These are phyloP conservation scores for Hybos culiciformis DNA, from an alignment of 2,888 invertebrate genomes.

Conservation along the genomic window DNA sequence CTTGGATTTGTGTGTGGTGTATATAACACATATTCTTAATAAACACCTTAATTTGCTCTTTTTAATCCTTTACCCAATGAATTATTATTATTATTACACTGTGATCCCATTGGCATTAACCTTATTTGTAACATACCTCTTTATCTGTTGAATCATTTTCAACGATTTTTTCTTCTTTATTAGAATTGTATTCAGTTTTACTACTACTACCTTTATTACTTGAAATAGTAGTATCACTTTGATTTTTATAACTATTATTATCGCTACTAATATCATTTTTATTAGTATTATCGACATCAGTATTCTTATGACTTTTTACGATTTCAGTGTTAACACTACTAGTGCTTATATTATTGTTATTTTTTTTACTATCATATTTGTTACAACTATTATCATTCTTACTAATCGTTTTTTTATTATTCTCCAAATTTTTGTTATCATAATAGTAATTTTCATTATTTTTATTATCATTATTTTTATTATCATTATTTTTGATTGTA, in stretches of 20 bases:
- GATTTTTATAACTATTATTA: conserved; percentile 4
- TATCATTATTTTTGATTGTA: no score
- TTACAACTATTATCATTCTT: conserved; percentile 1
- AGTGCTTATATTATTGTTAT: not conserved
- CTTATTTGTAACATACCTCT: no score
- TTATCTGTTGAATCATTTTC: not conserved
- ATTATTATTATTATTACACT: no score
- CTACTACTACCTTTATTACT: not conserved
- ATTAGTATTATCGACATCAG: not conserved
- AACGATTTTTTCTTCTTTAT: not conserved
- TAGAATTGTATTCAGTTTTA: not conserved
- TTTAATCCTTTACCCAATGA: no score
- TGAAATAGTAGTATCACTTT: not conserved
- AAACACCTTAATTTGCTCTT: no score
- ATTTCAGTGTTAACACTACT: not conserved
- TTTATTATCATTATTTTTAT: no score
- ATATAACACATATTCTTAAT: no score
- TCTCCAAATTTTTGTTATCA: no score
- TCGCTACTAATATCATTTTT: not conserved
- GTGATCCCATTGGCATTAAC: no score
- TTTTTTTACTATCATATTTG: not conserved
- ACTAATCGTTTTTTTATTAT: no score
- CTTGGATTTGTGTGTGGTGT: no score
- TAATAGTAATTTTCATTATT: not conserved
- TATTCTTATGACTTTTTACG: not conserved